Evolutionary conservation across 1,140 invertebrate species (phyloP).

Genomic region (Diuraphis noxia): DNA sequence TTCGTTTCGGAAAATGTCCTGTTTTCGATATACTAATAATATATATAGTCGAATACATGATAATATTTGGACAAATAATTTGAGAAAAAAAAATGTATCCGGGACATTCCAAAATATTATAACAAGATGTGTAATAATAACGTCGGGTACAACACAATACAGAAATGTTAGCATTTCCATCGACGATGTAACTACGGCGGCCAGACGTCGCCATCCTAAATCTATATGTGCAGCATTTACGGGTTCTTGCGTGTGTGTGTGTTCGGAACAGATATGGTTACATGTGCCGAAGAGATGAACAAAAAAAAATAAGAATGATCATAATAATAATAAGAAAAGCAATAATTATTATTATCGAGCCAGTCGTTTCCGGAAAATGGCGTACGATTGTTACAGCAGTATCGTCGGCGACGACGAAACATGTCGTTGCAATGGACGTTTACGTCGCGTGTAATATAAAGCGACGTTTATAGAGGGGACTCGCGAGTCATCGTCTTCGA

Average conservation of each 20-base stretch:
- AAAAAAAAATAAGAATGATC: conserved; percentile 19
- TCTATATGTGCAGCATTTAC: not conserved
- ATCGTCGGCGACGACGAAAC: not conserved
- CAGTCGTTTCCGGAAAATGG: conserved; percentile 31
- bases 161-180: not conserved
- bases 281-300: not conserved
- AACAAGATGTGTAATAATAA: not conserved
- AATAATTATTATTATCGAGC: conserved; percentile 50
- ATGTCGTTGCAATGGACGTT: conserved; percentile 24
- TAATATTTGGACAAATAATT: not conserved
- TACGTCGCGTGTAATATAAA: conserved; percentile 28
- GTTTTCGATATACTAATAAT: not conserved
- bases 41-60: not conserved
- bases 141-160: not conserved
- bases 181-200: not conserved
- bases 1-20: not conserved
- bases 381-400: not conserved
- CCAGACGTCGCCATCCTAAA: conserved; percentile 46
- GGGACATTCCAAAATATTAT: not conserved
- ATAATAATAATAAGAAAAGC: conserved; percentile 52
- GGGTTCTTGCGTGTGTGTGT: not conserved
- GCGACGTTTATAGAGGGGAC: conserved; percentile 40
- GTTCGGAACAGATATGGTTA: not conserved
- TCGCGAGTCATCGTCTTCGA: not conserved
- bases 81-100: not conserved